Base-by-base conservation (phyloP, 2,888 invertebrate species). In the Watsonalla cultraria region DNA sequence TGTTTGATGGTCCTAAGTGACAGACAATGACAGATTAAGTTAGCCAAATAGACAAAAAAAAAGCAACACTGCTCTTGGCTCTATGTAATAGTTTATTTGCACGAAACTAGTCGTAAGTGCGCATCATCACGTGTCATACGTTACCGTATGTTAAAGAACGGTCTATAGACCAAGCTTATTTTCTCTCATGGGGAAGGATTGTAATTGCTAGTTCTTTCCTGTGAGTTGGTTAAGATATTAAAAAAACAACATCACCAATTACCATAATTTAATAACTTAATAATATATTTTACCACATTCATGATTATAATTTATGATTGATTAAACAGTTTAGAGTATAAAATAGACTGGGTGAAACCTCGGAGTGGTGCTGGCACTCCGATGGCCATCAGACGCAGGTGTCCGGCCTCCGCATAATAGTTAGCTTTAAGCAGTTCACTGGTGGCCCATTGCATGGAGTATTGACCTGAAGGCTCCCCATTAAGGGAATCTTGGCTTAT, bases 401-500 rank as follows among this genome's bases (percentile, higher is more conserved):
- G 82, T 1, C 91, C 91, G 0, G 89, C 90, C 56, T 91, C 91
- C 0, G 90, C 84, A 0, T 77, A 51, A 50, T 68, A 81, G 47
- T 80, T 76, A 0, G 82, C 84, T 24, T 72, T 69, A 2, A 76
- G 46, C 0, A 91, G 76, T 57, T 85, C 78, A 0, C 52, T 51
- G 5, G 74, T 70, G 0, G 89, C 86, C 88, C 86, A 85, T 8
- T 72, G 54, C 0, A 80, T 64, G 0, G 79, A 74, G 61, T 87
- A 88, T 0, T 56, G 34, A 9, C 51, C 57, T 0, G 56, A 46
- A 1, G 65, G 59, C 5, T 78, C 80, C 1, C 57, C 60, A 0
- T 51, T 51, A 0, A 57, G 47, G 0, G 72, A 47, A 45, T 78
- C 74, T 13, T 60, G 60, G 42, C 62, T 72, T n/a, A 85, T 64